Base-by-base conservation (phyloP, 2,888 invertebrate species). In the Periphyllus acericola region DNA sequence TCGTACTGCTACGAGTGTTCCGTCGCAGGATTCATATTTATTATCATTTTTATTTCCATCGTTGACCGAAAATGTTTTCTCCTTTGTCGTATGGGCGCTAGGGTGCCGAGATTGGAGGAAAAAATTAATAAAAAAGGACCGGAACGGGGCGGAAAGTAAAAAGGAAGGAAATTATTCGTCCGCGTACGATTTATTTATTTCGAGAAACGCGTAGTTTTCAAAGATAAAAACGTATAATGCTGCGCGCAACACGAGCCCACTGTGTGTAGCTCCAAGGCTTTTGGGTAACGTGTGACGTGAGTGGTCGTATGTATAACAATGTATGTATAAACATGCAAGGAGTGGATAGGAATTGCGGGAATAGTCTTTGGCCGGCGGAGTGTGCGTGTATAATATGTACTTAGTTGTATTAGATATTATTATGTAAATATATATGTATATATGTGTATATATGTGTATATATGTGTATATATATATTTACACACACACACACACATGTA, bases 41-140 rank as follows among this genome's bases (percentile, higher is more conserved):
- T 82, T 82, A 84, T 66, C 46, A 66, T 82, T 82, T 29, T 71
- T 82, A 66, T 66, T 83, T 25, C 36, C 60, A 32, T 83, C 75
- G 74, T 83, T 66, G 75, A 60, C 83, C 75, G 83, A 66, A 83
- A 83, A 83, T 29, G 40, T 66, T 75, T 60, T 72, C 25, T 40
- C n/a, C 29, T 83, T 17, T 11, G 4, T 14, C 32, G 14, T 1
- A 71, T 3, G 17, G 29, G 29, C n/a, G n/a, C n/a, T n/a, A 60
- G 25, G 25, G 60, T 19, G 25, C 4, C 11, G 3, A 71, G n/a
- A n/a, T n/a, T 2, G n/a, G 71, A 14, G 32, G 71, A 14, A 3
- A 29, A 17, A 17, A 81, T 68, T 29, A 81, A 82, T 71, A 82
- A 32, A 71, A 81, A 82, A 46, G 25, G 32, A 52, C 68, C 68